Evolutionary conservation across 2,888 invertebrate genomes (phyloP), one percentile per base, ranked within the genome.

Genomic region (Mylabris sibirica): DNA sequence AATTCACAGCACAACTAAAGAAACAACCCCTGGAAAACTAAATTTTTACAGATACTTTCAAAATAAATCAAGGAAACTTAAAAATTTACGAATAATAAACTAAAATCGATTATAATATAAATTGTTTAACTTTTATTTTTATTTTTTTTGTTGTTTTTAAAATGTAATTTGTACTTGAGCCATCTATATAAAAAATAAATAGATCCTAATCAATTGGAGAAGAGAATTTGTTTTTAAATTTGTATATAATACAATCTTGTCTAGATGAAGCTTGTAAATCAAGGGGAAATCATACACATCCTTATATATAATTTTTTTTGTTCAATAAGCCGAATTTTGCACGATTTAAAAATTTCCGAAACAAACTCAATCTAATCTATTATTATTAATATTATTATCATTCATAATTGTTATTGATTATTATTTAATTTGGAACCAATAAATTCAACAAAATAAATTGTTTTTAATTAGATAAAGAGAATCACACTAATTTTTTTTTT

Each of bases 161-260:
- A 64, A 68, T 75, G 74, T 74, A 67, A 72, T 77, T 77, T 77
- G 77, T 77, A 77, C 77, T 76, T 76, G 63, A 72, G 70, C 75
- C 74, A 76, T 72, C 71, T 72, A 72, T 71, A 72, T 24, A 69
- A 68, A 67, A 72, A 72, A 74, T 68, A 74, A 73, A 72, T 69
- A 70, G 65, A 57, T 67, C 67, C 69, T 69, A 68, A 65, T 66
- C 65, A 70, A n/a, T n/a, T 57, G 49, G 65, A 63, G 63, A 57
- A 30, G 30, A 30, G 30, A 30, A 30, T 30, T 30, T 30, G 30
- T 30, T 30, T 30, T 30, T 4, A 53, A 63, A 64, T 64, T 59
- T 57, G 22, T 64, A 57, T 64, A 64, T 64, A 64, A 65, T 53
- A 57, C 57, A 57, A n/a, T 62, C n/a, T 64, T 65, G 70, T 64